Evolutionary conservation across 1,140 invertebrate genomes (phyloP).

Genomic region (Proctacanthus coquilletti): DNA sequence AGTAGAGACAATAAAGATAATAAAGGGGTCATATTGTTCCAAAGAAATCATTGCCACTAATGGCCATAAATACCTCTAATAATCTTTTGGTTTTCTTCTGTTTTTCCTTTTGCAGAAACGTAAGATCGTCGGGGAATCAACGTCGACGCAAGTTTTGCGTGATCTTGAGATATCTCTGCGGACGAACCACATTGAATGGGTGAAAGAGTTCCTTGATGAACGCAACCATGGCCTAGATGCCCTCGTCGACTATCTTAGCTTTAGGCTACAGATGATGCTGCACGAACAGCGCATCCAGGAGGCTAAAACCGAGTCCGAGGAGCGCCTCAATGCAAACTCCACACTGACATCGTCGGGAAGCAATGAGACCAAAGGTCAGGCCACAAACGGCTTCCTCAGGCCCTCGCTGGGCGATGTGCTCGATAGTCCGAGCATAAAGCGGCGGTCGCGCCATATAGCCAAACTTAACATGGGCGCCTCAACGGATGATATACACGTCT

Average conservation of each 20-base stretch:
- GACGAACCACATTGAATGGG: conserved; percentile 99
- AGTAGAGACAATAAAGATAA: no score
- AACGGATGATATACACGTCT: conserved; percentile 97
- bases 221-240: conserved; percentile 92
- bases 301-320: conserved; percentile 53
- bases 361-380: neutral
- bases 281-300: conserved; percentile 67
- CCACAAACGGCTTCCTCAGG: conserved; percentile 39
- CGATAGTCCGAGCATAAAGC: conserved; percentile 52
- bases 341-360: neutral
- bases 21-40: no score
- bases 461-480: conserved; percentile 94
- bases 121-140: conserved; percentile 92
- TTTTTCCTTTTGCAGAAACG: conserved; percentile 66
- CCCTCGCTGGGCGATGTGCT: conserved; percentile 43
- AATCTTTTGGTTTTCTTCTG: conserved; percentile 33
- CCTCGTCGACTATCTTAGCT: conserved; percentile 92
- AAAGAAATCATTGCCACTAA: no score
- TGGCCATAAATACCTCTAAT: no score
- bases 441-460: conserved; percentile 68
- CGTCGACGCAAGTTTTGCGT: conserved; percentile 92
- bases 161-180: conserved; percentile 96
- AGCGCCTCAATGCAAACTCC: conserved; percentile 25
- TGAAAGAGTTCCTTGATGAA: conserved; percentile 92
- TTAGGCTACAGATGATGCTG: conserved; percentile 80